Evolutionary conservation across 2,888 invertebrate species (phyloP), one percentile per base, ranked within the genome.

Genomic region (Philopedon plagiatum): DNA sequence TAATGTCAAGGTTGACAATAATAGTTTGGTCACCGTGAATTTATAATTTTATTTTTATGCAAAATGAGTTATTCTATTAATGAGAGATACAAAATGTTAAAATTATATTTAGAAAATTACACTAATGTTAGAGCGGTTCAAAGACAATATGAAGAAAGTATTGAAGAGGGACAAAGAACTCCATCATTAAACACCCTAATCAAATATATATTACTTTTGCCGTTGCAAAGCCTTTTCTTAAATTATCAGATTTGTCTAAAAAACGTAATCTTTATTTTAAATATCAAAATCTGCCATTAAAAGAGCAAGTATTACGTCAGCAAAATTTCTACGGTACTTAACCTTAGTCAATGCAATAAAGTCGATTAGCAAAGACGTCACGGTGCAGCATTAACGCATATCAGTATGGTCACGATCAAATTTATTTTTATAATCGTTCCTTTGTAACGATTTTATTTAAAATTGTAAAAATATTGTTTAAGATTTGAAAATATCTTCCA

Each of bases 291-390:
- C 49, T 49, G 49, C 49, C 49, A 49, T 49, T 49, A 49, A 26
- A 7, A 18, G 41, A 23, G 26, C 26, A 26, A 49, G 26, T 49
- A 49, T 49, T 49, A 49, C 49, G 49, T 56, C 56, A 56, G 18
- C 26, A 34, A 34, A 56, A 56, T 18, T 32, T 32, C 21, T 34
- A 56, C 56, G 37, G 32, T 56, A 37, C 37, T 56, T 56, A 56
- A 56, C 56, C 56, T 56, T 56, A 56, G 32, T 37, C 34, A 37
- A 56, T 56, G 56, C 56, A 37, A 19, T 34, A 56, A 56, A 56
- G 56, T 56, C 56, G 56, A 56, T 56, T 56, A 56, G 19, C 56
- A 56, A 32, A 56, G 19, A 56, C 56, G 34, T 56, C 34, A 56
- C 56, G 37, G 34, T 37, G 21, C 21, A 21, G 18, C 34, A 56